Base-by-base conservation (phyloP, 2,888 invertebrate species). In the Caenorhabditis virilis region DNA sequence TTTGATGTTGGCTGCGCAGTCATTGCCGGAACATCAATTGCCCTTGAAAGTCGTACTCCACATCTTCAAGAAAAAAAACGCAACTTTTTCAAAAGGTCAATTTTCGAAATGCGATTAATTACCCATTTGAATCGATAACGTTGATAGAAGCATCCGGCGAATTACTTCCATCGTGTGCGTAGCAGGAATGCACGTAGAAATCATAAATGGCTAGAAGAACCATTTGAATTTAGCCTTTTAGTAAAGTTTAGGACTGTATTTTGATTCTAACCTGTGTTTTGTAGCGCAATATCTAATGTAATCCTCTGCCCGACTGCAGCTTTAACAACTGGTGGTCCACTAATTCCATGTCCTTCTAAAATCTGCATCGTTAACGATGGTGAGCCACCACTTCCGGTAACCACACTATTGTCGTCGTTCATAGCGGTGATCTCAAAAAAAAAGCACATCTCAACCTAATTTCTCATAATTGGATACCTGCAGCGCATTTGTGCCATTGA, bases 131-230 rank as follows among this genome's bases (percentile, higher is more conserved):
- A 56, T 82, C 81, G 27, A 82, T 67, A 25, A 82, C 76, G 48
- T 66, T 69, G 43, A 82, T 73, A 7, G 72, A 68, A 7, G 82
- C 79, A 41, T 82, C 82, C 9, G 78, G 74, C 9, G 74, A 71
- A 49, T 75, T 72, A 16, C 77, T 72, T 5, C 82, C 82, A 47
- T 82, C 82, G 50, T 82, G 79, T 23, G 82, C 81, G 51, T 76
- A 73, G 55, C 82, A 82, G n/a, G 78, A 78, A 58, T 82, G 79
- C 1, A 82, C 79, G 50, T 79, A 80, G 65, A 82, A 78, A 57
- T 82, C 82, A 52, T 79, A 81, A 48, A 80, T 79, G 5, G 79
- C 82, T 82, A 59, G 54, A 30, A 30, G 13, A 9, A 6, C 6
- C 13, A 13, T 30, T 30, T 30, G 6, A 9, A 9, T 30, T 30